A percentile compares a stretch with the other conserved stretches of the same genome.
Evolutionary conservation across 2,113 vertebrate species (phyloP).

Genomic region (Sinocyclocheilus anshuiensis): DNA sequence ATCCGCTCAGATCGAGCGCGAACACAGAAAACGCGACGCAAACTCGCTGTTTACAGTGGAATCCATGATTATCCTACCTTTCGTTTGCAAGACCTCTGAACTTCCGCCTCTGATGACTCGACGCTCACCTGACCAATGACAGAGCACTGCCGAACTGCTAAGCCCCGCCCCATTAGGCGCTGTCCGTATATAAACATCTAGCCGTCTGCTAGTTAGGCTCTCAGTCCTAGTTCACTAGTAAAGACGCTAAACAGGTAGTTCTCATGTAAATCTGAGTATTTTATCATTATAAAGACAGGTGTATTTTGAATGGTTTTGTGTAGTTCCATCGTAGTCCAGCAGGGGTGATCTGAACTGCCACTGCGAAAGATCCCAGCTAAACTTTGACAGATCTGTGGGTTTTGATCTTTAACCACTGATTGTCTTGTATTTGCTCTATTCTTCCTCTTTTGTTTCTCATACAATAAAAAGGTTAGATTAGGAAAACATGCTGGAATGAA

Average conservation of each 20-base stretch:
- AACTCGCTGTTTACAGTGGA: neutral
- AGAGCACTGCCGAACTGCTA: neutral
- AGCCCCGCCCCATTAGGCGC: neutral
- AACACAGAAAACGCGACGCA: too few species aligned
- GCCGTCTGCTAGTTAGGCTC: too few species aligned
- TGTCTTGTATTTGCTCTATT: too few species aligned
- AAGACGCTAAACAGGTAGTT: neutral
- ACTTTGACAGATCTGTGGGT: too few species aligned
- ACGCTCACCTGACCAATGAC: neutral
- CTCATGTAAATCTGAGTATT: neutral
- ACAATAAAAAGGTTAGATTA: too few species aligned
- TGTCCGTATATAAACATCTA: too few species aligned
- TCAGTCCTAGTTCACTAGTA: neutral
- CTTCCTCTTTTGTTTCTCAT: too few species aligned
- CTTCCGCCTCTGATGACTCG: neutral
- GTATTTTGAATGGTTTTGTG: too few species aligned
- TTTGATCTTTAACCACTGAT: too few species aligned
- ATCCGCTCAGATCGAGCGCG: neutral
- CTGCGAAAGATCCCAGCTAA: too few species aligned
- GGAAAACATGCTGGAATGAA: neutral
- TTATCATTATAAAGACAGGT: neutral
- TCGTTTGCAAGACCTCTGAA: neutral
- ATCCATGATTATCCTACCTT: neutral
- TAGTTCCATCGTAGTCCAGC: too few species aligned
- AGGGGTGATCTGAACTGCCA: too few species aligned